Conservation (phyloP, 1,140 invertebrate genomes). For the Drosophila baimaii region DNA sequence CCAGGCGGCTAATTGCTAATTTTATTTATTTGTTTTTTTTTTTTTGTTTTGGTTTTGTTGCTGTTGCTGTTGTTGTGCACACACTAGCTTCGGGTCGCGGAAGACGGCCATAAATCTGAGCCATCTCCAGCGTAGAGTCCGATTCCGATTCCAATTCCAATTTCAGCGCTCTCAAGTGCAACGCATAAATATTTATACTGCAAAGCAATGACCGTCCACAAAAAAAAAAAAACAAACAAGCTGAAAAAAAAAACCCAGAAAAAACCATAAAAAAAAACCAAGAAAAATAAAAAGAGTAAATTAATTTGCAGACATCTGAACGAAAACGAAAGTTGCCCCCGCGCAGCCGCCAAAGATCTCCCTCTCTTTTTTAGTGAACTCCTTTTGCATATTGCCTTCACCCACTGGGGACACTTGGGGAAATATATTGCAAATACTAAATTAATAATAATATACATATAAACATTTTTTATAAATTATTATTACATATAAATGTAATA, state of each 20-base stretch:
- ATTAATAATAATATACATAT: background rate
- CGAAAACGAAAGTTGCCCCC: slow-evolving; percentile 64
- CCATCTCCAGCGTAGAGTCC: slow-evolving; percentile 21
- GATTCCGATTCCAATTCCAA: slow-evolving; percentile 35
- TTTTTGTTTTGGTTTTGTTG: background rate
- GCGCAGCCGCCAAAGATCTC: background rate
- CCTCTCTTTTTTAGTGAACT: background rate
- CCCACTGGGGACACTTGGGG: slow-evolving; percentile 12
- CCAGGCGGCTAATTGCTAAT: slow-evolving; percentile 38
- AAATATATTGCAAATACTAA: background rate
- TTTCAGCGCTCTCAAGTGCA: slow-evolving; percentile 73
- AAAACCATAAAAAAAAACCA: background rate
- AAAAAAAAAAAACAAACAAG: background rate
- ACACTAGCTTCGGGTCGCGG: slow-evolving; percentile 54
- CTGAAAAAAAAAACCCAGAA: background rate
- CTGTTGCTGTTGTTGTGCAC: background rate
- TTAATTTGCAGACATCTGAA: slow-evolving; percentile 41
- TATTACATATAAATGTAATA: no score
- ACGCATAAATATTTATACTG: slow-evolving; percentile 78
- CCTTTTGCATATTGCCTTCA: slow-evolving; percentile 9
- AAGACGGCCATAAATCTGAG: slow-evolving; percentile 67
- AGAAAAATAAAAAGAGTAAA: slow-evolving; percentile 31
- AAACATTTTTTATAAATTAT: background rate
- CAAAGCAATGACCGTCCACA: slow-evolving; percentile 69
- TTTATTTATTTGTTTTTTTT: slow-evolving; percentile 2